Base-by-base conservation (phyloP, 2,797 vertebrate species). In the Scolopax rusticola region DNA sequence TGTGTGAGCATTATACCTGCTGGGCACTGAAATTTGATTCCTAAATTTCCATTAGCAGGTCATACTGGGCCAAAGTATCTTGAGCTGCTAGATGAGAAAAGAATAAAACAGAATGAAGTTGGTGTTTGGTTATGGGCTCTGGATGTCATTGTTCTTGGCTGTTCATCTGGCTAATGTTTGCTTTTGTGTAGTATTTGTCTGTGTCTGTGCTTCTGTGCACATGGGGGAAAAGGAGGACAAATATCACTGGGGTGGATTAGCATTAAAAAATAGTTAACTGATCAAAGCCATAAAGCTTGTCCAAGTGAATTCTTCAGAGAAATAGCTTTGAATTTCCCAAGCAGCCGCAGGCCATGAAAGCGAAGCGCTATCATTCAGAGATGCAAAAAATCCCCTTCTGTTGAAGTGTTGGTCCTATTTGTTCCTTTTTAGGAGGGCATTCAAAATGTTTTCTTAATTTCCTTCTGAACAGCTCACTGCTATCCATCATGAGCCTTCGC, bases 211-310 rank as follows among this genome's bases (percentile, higher is more conserved):
- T 89, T 92, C 88, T 89, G 68, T 90, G 94, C 78, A 80, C 94
- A 78, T 80, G 76, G 90, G 92, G 87, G 84, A 89, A 91, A 92
- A 94, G 78, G 84, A 93, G 92, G 93, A 94, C 93, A 94, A 94
- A 95, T 97, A 92, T 93, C 92, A 95, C 94, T 93, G 89, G 93
- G 82, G 59, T 94, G 54, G 96, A 97, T 96, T 97, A 96, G 81
- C 97, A 96, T 97, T 97, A 91, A 97, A 96, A 97, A 97, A 96
- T 95, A 95, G 93, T 97, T 97, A 97, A 95, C 96, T 95, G 90
- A 97, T 96, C 97, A 97, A 96, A 97, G 93, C 90, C 88, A 76
- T 97, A 95, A 95, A 95, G 84, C 94, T 94, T 97, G 93, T 97
- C 92, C 95, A 97, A 97, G 78, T 95, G 90, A 95, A 96, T 94